Evolutionary conservation across 1,140 invertebrate genomes (phyloP), one percentile per base, ranked within the genome.

Genomic region (Episyrphus balteatus): DNA sequence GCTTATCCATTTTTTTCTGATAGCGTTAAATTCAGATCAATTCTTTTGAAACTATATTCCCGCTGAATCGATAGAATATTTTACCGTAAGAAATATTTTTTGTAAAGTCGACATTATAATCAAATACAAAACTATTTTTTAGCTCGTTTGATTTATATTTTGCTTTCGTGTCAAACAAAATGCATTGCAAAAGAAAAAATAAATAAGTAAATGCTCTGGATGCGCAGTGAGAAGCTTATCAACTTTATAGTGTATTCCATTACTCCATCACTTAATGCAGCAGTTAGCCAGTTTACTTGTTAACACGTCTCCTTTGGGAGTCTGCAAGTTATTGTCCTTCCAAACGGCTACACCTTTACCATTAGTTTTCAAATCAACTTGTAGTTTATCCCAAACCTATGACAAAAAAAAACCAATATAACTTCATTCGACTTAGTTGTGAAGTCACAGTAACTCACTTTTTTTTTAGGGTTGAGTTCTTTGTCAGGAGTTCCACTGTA

Each of bases 401-500:
- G 39, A 14, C 13, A 21, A 41, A 41, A 41, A 8, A 47, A 47
- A 31, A 30, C 5, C 6, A 33, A 5, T 44, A 39, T 2, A 21
- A 13, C 17, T 37, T 7, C 21, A 11, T 19, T 38, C 26, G 12
- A n/a, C 0, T 3, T 42, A 31, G 12, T 39, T 34, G 18, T 14
- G 12, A 17, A 12, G 14, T n/a, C n/a, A 5, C 14, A 36, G 38
- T 8, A 12, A 39, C 18, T 26, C 13, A 47, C 56, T 77, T 98
- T 98, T 70, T 98, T 98, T 66, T 98, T 98, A 8, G 94, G 93
- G 72, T 98, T 98, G 5, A 99, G 72, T 50, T 68, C 65, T 10
- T 83, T 82, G 72, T 95, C 91, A 13, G 92, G 83, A 38, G 73
- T 71, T 33, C 86, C 88, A 57, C 66, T 68, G 72, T 88, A 86